Evolutionary conservation across 2,797 vertebrate species (phyloP).

Genomic region (Pitangus sulphuratus): DNA sequence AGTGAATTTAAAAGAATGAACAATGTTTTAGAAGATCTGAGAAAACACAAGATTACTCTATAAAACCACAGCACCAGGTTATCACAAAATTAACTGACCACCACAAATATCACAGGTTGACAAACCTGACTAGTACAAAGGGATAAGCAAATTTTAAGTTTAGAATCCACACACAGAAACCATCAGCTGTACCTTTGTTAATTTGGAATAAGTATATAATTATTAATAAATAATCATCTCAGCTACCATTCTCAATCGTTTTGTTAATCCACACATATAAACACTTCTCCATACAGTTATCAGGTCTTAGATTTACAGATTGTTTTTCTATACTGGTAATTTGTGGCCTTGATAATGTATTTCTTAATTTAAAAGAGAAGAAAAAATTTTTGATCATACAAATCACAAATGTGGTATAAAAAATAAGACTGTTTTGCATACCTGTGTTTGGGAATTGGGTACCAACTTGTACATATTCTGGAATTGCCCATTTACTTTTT

Average conservation of each 20-base stretch:
- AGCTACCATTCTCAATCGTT: not conserved
- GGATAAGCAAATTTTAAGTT: not conserved
- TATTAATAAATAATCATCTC: not conserved
- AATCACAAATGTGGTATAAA: not conserved
- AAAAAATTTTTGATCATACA: not conserved
- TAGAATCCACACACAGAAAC: not conserved
- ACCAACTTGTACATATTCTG: constrained; percentile 78
- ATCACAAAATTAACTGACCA: not conserved
- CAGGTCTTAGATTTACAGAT: not conserved
- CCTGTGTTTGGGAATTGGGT: constrained; percentile 75
- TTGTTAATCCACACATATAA: not conserved
- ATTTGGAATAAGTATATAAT: not conserved
- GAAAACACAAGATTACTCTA: not conserved
- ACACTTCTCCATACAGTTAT: not conserved
- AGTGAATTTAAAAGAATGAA: not conserved
- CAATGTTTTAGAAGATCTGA: not conserved
- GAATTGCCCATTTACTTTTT: constrained; percentile 79
- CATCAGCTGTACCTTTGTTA: not conserved
- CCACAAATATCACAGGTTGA: not conserved
- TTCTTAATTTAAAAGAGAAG: not conserved
- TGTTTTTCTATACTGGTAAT: not conserved
- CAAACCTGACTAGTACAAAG: not conserved
- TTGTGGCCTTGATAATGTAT: not conserved
- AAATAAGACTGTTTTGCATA: constrained; percentile 55
- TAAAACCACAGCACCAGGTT: not conserved